Conservation (phyloP, 2,113 vertebrate genomes). For the Callithrix jacchus region DNA sequence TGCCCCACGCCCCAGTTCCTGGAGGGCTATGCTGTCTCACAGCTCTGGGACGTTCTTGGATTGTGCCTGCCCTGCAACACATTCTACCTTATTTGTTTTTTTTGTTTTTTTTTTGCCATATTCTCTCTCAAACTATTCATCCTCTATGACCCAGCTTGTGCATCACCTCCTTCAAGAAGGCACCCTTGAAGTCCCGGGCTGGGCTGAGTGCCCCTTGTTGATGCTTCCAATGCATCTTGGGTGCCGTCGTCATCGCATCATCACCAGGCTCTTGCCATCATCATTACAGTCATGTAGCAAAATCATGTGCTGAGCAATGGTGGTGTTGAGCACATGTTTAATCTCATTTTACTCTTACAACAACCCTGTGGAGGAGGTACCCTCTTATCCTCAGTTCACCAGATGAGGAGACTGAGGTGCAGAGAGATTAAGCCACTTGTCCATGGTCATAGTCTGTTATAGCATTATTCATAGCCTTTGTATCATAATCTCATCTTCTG, state of each 20-base stretch:
- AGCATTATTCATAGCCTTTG: not conserved
- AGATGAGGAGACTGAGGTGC: not conserved
- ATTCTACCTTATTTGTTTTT: too few relatives aligned
- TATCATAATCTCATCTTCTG: not conserved
- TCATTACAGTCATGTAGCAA: not conserved
- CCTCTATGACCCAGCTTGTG: not conserved
- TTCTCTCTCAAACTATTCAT: not conserved
- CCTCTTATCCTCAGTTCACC: too few relatives aligned
- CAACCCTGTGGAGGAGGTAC: not conserved
- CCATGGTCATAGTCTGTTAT: not conserved
- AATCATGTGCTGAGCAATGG: not conserved
- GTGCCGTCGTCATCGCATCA: not conserved
- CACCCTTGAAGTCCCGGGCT: not conserved
- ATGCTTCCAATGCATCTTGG: not conserved
- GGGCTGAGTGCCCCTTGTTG: too few relatives aligned
- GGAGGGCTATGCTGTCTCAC: rapidly evolving
- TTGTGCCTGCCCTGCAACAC: too few relatives aligned
- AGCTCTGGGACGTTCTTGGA: not conserved
- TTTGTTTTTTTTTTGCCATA: too few relatives aligned
- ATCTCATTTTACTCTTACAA: not conserved
- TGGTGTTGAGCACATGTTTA: too few relatives aligned
- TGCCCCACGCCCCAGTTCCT: too few relatives aligned
- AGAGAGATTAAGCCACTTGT: not conserved
- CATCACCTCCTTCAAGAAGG: too few relatives aligned
- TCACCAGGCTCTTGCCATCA: not conserved